A percentile compares a stretch with the other conserved stretches of the same genome.
These are phyloP conservation scores for Ormyrus nitidulus DNA, from an alignment of 2,888 invertebrate genomes.

Conservation along the genomic window DNA sequence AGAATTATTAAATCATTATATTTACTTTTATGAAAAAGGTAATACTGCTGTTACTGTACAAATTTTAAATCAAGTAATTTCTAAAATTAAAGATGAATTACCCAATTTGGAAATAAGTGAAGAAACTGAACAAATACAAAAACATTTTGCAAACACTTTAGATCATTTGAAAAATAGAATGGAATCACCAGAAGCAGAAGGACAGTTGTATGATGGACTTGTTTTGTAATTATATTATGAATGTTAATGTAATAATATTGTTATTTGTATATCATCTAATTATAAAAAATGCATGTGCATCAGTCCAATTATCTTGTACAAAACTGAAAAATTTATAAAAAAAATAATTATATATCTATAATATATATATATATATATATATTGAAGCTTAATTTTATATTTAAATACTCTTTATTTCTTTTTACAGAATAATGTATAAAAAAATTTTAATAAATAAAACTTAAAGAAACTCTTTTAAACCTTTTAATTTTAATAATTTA, in stretches of 20 bases:
- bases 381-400: slow-evolving; percentile 12
- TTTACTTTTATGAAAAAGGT: slow-evolving; percentile 94
- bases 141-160: slow-evolving; percentile 94
- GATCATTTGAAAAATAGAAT: slow-evolving; percentile 86
- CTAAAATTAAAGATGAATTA: slow-evolving; percentile 94
- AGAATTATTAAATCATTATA: slow-evolving; percentile 94
- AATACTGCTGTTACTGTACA: slow-evolving; percentile 82
- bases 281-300: slow-evolving; percentile 15
- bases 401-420: slow-evolving; percentile 21
- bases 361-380: not conserved
- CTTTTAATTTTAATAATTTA: too few species aligned
- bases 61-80: slow-evolving; percentile 86
- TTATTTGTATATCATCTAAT: slow-evolving; percentile 27
- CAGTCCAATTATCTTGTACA: not conserved
- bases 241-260: slow-evolving; percentile 36
- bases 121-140: slow-evolving; percentile 97
- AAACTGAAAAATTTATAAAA: slow-evolving; percentile 14
- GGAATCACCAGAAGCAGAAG: slow-evolving; percentile 82
- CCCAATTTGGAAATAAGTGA: slow-evolving; percentile 95
- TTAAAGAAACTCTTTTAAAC: not conserved
- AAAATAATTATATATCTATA: slow-evolving; percentile 1
- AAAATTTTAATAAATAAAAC: not conserved
- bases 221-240: slow-evolving; percentile 73
- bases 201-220: slow-evolving; percentile 81
- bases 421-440: not conserved